These are phyloP conservation scores for Aythya baeri DNA, from an alignment of 2,113 vertebrate genomes.

Conservation along the genomic window DNA sequence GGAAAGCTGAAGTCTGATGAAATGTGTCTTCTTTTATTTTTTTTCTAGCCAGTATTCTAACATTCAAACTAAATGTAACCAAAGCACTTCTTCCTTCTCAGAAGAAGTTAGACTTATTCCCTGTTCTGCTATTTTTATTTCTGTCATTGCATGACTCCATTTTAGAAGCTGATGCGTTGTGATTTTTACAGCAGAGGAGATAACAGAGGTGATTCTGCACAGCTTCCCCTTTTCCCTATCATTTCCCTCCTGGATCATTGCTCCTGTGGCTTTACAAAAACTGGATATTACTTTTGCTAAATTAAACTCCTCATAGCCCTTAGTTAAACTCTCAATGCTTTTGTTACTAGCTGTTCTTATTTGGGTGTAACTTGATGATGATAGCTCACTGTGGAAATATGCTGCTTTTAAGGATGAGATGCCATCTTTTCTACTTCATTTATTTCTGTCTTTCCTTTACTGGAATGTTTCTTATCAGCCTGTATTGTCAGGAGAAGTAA, in stretches of 20 bases:
- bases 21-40: background rate
- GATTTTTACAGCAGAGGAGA: background rate
- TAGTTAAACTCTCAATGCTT: constrained; percentile 46
- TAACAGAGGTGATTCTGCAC: background rate
- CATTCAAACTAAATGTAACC: background rate
- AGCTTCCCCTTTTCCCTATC: background rate
- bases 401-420: background rate
- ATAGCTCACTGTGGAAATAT: constrained; percentile 2
- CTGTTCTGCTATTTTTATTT: background rate
- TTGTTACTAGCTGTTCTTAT: constrained; percentile 10
- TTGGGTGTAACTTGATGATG: constrained; percentile 46
- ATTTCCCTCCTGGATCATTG: background rate
- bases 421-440: background rate
- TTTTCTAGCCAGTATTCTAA: background rate
- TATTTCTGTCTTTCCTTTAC: constrained; percentile 16
- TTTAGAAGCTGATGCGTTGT: background rate
- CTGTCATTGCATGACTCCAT: background rate
- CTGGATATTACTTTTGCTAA: background rate
- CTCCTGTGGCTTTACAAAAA: background rate
- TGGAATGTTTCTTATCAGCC: constrained; percentile 49
- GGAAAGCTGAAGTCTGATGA: background rate
- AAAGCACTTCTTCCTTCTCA: background rate
- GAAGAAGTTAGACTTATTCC: background rate
- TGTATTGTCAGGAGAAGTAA: constrained; percentile 53
- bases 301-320: constrained; percentile 8